Evolutionary conservation across 2,113 vertebrate species (phyloP).

Genomic region (Leucopsar rothschildi): DNA sequence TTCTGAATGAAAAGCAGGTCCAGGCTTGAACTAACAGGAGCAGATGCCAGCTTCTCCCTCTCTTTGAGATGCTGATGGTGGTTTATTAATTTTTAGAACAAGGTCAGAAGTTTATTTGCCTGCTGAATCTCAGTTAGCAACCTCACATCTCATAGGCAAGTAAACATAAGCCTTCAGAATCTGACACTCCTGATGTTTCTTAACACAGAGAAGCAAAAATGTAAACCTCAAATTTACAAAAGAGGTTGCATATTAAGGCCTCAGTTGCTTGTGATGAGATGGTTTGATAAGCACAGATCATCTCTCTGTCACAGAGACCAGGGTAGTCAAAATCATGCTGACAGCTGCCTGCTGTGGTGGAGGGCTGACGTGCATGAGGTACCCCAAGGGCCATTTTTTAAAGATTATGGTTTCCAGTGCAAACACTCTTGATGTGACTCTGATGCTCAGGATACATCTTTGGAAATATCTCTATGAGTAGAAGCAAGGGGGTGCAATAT

Average conservation of each 20-base stretch:
- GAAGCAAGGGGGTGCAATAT: background rate
- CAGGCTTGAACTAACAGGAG: background rate
- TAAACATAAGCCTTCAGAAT: background rate
- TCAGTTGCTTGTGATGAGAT: background rate
- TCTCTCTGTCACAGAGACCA: background rate
- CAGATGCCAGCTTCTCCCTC: background rate
- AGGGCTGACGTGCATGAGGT: background rate
- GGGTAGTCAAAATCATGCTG: background rate
- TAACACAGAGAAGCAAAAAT: background rate
- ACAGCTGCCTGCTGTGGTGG: fast-evolving
- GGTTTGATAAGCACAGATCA: background rate
- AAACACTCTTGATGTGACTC: background rate
- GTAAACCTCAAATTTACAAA: background rate
- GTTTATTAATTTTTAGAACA: constrained; percentile 35
- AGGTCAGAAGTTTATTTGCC: constrained; percentile 23
- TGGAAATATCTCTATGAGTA: background rate
- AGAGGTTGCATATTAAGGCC: background rate
- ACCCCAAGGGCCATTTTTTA: background rate
- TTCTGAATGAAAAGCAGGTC: constrained; percentile 7
- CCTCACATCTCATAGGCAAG: background rate
- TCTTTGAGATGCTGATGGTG: background rate
- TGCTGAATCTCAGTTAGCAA: background rate
- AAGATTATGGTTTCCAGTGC: background rate
- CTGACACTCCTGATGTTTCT: background rate
- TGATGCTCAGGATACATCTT: background rate